Base-by-base conservation (phyloP, 92 coral and sea anemone genomes). In the Hydrozoanthus gracilis region DNA sequence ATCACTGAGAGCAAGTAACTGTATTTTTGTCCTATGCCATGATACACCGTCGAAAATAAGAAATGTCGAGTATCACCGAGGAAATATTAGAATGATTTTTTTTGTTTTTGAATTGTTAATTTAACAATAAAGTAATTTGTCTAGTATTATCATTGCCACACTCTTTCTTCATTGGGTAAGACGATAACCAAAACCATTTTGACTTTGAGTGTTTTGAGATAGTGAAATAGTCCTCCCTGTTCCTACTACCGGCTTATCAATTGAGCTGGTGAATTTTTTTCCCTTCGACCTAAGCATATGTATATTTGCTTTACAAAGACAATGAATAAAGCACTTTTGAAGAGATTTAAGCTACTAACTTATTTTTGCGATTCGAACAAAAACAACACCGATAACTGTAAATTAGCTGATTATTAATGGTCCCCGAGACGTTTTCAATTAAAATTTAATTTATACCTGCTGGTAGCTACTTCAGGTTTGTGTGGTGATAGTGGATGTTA, bases 361-460 rank as follows among this genome's bases (percentile, higher is more conserved):
- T 35, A 50, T 2, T 51, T 7, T 51, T 45, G 27, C 8, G 11
- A 35, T 54, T 6, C 49, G 11, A 76, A 62, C 83, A 78, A 78
- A 80, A 62, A 49, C 48, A 15, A 9, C 44, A 62, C 56, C 39
- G 46, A 73, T 60, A 17, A 20, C 4, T 44, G 45, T 11, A 64
- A 47, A 64, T 66, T 49, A 80, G 73, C 7, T 46, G 61, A 65
- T n/a, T 49, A 27, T 50, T 74, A 44, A 74, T 48, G 51, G 78
- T 48, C 47, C 51, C 85, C 9, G 84, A 61, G 85, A 80, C 85
- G 73, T 66, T 80, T 80, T 80, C 60, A 65, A 80, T 80, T 80
- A 80, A 80, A 80, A 2, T 80, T 80, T 80, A 80, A 80, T 80
- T 64, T 35, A 15, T 7, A 80, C 61, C 85, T 64, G 74, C 85